Percentiles rank a stretch among this genome's conserved stretches.
These are phyloP conservation scores for Cosmorhoe ocellata DNA, from an alignment of 2,888 invertebrate species.

Conservation along the genomic window DNA sequence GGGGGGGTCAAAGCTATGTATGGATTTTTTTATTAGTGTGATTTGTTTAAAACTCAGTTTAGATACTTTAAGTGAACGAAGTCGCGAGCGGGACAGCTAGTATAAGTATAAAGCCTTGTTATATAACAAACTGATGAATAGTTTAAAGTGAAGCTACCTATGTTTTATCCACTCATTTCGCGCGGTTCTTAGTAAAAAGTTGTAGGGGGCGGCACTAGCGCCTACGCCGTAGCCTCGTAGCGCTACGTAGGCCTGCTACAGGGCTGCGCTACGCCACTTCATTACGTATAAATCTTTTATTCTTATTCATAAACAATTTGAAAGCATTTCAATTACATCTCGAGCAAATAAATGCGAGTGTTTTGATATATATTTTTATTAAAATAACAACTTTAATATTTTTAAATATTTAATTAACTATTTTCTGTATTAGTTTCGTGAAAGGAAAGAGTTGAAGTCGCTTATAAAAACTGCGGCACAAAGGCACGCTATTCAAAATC, in stretches of 20 bases:
- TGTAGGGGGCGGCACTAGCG: constrained; percentile 65
- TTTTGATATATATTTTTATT: neutral
- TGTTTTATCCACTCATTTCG: constrained; percentile 81
- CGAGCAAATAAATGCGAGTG: neutral
- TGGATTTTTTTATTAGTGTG: too few relatives aligned
- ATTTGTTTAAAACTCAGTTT: too few relatives aligned
- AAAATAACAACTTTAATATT: neutral
- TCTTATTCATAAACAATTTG: constrained; percentile 15
- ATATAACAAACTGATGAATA: constrained; percentile 1
- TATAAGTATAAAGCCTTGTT: too few relatives aligned
- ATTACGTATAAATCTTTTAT: constrained; percentile 14
- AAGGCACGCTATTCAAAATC: constrained; percentile 5
- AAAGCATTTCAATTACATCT: constrained; percentile 6
- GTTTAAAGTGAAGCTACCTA: constrained; percentile 73
- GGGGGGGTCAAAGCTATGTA: too few relatives aligned
- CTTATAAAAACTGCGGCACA: neutral
- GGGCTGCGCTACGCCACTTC: constrained; percentile 41
- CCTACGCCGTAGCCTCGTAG: constrained; percentile 60
- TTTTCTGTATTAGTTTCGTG: neutral
- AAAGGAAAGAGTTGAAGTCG: neutral
- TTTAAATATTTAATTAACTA: too few relatives aligned
- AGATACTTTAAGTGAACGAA: too few relatives aligned
- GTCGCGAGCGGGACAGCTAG: too few relatives aligned
- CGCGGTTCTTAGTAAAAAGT: constrained; percentile 81
- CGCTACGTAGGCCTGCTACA: constrained; percentile 56